Evolutionary conservation across 2,113 vertebrate species (phyloP).

Genomic region (Agelaius tricolor): DNA sequence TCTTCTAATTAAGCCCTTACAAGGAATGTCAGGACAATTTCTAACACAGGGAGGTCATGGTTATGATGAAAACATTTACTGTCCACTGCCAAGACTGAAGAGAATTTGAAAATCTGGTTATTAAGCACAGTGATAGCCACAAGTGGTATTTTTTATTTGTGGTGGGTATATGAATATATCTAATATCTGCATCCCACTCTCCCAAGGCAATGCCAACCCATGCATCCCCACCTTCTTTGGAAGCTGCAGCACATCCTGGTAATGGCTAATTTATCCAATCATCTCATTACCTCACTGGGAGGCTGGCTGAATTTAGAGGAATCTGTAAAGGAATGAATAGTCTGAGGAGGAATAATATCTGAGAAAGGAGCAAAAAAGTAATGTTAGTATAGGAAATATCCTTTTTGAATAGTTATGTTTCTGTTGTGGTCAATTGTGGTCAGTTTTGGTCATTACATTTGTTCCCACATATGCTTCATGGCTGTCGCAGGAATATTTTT

Average conservation of each 20-base stretch:
- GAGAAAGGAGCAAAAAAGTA: neutral
- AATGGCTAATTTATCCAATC: neutral
- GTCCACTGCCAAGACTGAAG: neutral
- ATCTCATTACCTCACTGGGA: neutral
- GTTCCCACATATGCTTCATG: neutral
- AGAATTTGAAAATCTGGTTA: neutral
- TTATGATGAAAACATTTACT: neutral
- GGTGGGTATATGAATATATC: neutral
- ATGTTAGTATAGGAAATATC: neutral
- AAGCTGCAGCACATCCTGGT: neutral
- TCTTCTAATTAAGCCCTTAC: constrained; percentile 1
- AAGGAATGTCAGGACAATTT: neutral
- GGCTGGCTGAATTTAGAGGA: neutral
- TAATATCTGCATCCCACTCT: neutral
- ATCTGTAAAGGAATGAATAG: neutral
- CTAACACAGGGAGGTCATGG: neutral
- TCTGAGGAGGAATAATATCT: neutral
- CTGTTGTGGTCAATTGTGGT: neutral
- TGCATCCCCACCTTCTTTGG: neutral
- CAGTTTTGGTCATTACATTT: neutral
- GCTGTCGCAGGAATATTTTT: neutral
- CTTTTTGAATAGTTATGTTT: neutral
- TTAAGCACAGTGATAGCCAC: neutral
- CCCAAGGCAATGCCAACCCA: neutral
- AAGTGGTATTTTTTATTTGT: neutral